Evolutionary conservation across 1,140 invertebrate genomes (phyloP).

Genomic region (Macrotrachela quadricornifera): DNA sequence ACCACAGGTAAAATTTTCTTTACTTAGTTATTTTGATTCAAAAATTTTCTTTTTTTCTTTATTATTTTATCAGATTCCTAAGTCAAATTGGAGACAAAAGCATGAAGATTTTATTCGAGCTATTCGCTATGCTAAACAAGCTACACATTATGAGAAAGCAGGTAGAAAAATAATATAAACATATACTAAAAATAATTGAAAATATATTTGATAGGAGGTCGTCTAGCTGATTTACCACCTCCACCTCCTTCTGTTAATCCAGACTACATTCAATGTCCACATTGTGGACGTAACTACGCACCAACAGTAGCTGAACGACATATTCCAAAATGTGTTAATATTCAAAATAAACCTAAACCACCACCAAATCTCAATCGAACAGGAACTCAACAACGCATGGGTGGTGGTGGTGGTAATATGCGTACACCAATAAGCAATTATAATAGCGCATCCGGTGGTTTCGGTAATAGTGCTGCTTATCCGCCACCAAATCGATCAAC

Average conservation of each 20-base stretch:
- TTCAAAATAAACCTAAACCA: slow-evolving; percentile 39
- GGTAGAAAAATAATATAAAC: too few relatives aligned
- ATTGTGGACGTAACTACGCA: slow-evolving; percentile 68
- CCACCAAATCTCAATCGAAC: background rate
- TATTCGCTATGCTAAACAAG: slow-evolving; percentile 61
- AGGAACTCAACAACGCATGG: too few relatives aligned
- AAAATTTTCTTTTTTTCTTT: background rate
- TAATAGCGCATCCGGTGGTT: too few relatives aligned
- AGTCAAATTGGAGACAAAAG: slow-evolving; percentile 60
- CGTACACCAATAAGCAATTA: too few relatives aligned
- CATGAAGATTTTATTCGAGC: slow-evolving; percentile 74
- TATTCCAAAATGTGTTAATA: slow-evolving; percentile 69
- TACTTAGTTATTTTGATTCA: background rate
- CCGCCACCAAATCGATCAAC: too few relatives aligned
- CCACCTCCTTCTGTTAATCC: slow-evolving; percentile 49
- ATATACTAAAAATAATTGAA: too few relatives aligned
- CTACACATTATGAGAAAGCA: slow-evolving; percentile 53
- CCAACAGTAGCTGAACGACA: slow-evolving; percentile 63
- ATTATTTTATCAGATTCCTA: slow-evolving; percentile 10
- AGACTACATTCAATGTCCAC: slow-evolving; percentile 72
- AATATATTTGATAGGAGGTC: slow-evolving; percentile 41
- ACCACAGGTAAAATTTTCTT: background rate
- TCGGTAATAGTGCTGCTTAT: too few relatives aligned
- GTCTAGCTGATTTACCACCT: slow-evolving; percentile 61
- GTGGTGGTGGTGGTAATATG: too few relatives aligned